Evolutionary conservation across 1,140 invertebrate genomes (phyloP).

Genomic region (Drosophila sproati): DNA sequence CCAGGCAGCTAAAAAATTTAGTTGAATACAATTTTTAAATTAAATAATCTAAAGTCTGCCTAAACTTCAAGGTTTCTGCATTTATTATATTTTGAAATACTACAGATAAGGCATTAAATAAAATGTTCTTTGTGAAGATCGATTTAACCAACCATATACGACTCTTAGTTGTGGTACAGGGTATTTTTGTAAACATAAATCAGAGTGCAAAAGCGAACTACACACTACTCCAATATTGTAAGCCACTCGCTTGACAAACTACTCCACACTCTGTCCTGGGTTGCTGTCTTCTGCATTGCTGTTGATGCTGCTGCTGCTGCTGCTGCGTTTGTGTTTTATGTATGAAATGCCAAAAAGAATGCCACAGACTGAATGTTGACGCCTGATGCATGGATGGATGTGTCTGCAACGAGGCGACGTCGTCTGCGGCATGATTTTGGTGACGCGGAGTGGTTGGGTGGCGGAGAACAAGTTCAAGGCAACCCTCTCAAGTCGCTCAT

Average conservation of each 20-base stretch:
- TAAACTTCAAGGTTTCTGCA: too few relatives aligned
- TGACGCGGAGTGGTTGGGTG: background rate
- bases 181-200: conserved; percentile 21
- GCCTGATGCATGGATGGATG: conserved; percentile 68
- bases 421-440: conserved; percentile 11
- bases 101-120: too few relatives aligned
- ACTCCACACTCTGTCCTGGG: conserved; percentile 26
- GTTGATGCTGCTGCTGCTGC: background rate
- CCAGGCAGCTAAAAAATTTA: too few relatives aligned
- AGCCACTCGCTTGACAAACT: conserved; percentile 68
- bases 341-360: conserved; percentile 75
- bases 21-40: too few relatives aligned
- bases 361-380: conserved; percentile 67
- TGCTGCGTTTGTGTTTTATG: conserved; percentile 57
- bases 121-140: too few relatives aligned
- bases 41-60: too few relatives aligned
- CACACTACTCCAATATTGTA: background rate
- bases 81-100: too few relatives aligned
- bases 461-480: conserved; percentile 57
- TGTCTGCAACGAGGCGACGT: conserved; percentile 18
- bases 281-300: conserved; percentile 29
- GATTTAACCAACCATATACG: too few relatives aligned
- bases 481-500: conserved; percentile 38
- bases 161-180: background rate
- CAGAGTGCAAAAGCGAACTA: background rate